Conservation (phyloP, 2,113 vertebrate genomes). For the Albula goreensis region DNA sequence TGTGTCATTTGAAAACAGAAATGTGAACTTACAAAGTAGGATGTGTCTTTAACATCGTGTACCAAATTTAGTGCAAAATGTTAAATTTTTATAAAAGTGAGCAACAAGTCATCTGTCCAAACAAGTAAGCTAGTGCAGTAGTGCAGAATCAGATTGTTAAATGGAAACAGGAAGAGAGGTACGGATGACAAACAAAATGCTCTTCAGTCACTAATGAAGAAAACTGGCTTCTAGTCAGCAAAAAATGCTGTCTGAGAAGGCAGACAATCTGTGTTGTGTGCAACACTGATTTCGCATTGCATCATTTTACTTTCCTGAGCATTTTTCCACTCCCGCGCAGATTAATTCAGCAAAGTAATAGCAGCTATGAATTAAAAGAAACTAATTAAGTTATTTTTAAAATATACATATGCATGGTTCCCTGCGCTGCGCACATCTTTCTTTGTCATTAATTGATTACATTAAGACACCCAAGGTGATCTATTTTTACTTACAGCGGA, state of each 20-base stretch:
- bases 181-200: background rate
- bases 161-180: background rate
- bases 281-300: background rate
- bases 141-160: background rate
- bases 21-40: background rate
- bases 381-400: background rate
- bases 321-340: background rate
- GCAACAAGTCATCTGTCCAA: background rate
- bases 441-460: conserved; percentile 33
- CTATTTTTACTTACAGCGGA: conserved; percentile 47
- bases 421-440: background rate
- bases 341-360: background rate
- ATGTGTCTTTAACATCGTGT: too few relatives aligned
- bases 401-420: conserved; percentile 10
- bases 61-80: too few relatives aligned
- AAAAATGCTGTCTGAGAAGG: background rate
- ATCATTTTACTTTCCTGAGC: background rate
- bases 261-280: background rate
- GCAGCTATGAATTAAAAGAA: background rate
- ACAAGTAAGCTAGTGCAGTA: background rate
- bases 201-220: background rate
- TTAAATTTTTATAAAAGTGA: too few relatives aligned
- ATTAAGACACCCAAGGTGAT: conserved; percentile 33
- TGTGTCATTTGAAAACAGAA: background rate
- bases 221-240: background rate